Base-by-base conservation (phyloP, 2,113 vertebrate species). In the Microcebus griseorufus region DNA sequence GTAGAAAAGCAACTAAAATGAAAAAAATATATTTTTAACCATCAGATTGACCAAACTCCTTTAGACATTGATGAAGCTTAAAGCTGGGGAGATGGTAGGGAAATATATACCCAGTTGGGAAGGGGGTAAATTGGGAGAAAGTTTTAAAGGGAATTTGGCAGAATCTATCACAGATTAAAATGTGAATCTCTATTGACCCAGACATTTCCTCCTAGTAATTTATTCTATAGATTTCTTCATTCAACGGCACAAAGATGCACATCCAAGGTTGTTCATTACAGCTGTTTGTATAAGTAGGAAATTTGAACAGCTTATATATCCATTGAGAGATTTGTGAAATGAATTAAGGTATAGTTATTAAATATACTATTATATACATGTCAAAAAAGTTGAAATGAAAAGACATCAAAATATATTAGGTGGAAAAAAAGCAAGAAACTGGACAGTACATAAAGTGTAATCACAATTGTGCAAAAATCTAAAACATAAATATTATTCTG, bases 171-270 rank as follows among this genome's bases (percentile, higher is more conserved):
- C 76, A 93, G 81, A 70, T 79, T 95, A 89, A 87, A 87, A 55
- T 62, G 80, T 69, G 88, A 83, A 32, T 90, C 48, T 88, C 70
- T 90, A 90, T 65, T 87, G 90, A 90, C n/a, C 75, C 25, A 84
- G 70, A 76, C 34, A 29, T 60, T 65, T 39, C 32, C 67, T 45
- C 70, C 51, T 51, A 93, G 85, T 81, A 58, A 85, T 75, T 86
- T 95, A 89, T 83, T 95, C 79, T 76, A 34, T 69, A 70, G 72
- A 55, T 86, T 95, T 95, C 25, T 18, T 95, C 23, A 75, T 25
- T 93, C 62, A 79, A 3, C 79, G 29, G 20, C 42, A 48, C 60
- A 58, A 76, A 92, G 39, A 95, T n/a, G 20, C 64, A 70, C 5
- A 23, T 48, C 45, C 58, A 65, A 67, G 48, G 88, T 70, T 90